Evolutionary conservation across 1,140 invertebrate species (phyloP).

Genomic region (Eriocheir sinensis): DNA sequence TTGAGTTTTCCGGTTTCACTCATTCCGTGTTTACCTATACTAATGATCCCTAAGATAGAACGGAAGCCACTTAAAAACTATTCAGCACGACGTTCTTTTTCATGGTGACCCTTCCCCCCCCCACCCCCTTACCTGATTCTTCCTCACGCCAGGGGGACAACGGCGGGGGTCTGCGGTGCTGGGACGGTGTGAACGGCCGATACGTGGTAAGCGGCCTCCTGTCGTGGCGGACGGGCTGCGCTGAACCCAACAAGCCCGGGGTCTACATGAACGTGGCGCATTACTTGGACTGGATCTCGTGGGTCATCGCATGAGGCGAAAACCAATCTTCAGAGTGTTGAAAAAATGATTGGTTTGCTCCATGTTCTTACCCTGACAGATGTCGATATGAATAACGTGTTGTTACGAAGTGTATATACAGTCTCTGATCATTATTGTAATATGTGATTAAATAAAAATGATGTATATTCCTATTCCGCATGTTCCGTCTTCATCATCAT

Average conservation of each 20-base stretch:
- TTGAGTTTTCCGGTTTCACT: too few relatives aligned
- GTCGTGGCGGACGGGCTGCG: slow-evolving; percentile 66
- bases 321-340: too few relatives aligned
- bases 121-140: too few relatives aligned
- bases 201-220: slow-evolving; percentile 39
- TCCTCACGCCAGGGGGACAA: slow-evolving; percentile 60
- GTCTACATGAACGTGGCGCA: slow-evolving; percentile 46
- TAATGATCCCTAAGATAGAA: neutral
- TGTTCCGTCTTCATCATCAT: too few relatives aligned
- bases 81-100: neutral
- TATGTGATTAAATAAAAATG: too few relatives aligned
- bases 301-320: slow-evolving; percentile 30
- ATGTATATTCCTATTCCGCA: too few relatives aligned
- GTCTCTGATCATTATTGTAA: too few relatives aligned
- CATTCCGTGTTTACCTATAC: too few relatives aligned
- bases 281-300: slow-evolving; percentile 45
- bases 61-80: neutral
- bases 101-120: neutral
- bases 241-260: slow-evolving; percentile 16
- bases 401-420: too few relatives aligned
- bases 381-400: too few relatives aligned
- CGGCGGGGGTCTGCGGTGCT: slow-evolving; percentile 51
- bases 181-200: neutral
- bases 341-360: too few relatives aligned
- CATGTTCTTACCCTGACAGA: too few relatives aligned